Evolutionary conservation across 2,113 vertebrate species (phyloP).

Genomic region (Tautogolabrus adspersus): DNA sequence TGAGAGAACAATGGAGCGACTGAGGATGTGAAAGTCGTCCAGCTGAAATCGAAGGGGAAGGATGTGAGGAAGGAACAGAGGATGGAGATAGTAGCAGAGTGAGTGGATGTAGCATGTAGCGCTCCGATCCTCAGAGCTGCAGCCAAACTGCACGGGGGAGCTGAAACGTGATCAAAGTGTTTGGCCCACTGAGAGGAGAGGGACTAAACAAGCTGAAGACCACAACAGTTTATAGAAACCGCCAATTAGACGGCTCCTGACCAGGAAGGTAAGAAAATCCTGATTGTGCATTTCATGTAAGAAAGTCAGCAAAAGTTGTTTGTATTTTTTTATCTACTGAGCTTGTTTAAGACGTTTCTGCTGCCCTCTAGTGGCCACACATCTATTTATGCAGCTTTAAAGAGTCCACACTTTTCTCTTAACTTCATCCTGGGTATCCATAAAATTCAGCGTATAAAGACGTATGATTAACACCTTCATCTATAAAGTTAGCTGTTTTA

Average conservation of each 20-base stretch:
- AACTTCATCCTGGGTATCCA: no score
- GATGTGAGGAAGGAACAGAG: conserved; percentile 51
- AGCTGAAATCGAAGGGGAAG: conserved; percentile 51
- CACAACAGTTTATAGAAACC: background rate
- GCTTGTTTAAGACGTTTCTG: background rate
- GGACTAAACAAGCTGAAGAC: background rate
- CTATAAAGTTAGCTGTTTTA: no score
- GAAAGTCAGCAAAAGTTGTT: background rate
- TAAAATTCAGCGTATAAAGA: no score
- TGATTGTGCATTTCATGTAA: background rate
- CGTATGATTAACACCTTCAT: no score
- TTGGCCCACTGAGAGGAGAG: background rate
- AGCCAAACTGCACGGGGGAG: conserved; percentile 44
- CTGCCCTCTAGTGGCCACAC: background rate
- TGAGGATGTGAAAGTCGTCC: conserved; percentile 57
- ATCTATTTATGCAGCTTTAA: background rate
- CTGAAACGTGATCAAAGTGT: conserved; percentile 42
- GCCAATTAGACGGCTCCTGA: conserved; percentile 3
- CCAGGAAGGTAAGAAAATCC: background rate
- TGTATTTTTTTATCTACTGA: no score
- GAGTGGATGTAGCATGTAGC: background rate
- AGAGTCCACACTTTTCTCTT: no score
- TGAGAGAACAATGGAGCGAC: conserved; percentile 31
- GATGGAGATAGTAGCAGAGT: conserved; percentile 12
- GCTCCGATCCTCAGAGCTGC: conserved; percentile 48